Percentiles rank a stretch among this genome's conserved stretches.
phyloP scores from a whole-genome alignment of 2,797 vertebrate species.

The Acanthurus lineatus region DNA sequence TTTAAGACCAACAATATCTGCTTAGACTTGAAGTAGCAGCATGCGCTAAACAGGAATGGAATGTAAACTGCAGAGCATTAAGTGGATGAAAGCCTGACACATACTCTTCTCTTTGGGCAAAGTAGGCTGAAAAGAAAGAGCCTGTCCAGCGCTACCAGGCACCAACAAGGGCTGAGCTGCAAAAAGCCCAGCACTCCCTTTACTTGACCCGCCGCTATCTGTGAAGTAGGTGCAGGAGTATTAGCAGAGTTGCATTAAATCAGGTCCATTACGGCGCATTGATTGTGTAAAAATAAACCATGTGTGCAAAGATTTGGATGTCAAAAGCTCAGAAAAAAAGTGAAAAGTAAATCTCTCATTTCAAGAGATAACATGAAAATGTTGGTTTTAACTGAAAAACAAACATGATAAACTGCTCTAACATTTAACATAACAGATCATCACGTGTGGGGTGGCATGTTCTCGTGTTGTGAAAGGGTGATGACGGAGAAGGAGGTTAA shows the following conservation, averaged over 20 bases:
- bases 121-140: conserved; percentile 39
- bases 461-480: conserved; percentile 29
- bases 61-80: conserved; percentile 71
- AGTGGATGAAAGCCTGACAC: conserved; percentile 70
- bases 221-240: conserved; percentile 24
- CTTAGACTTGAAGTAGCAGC: conserved; percentile 58
- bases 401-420: not conserved
- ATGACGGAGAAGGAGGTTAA: conserved; percentile 36
- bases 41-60: conserved; percentile 65
- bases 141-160: conserved; percentile 65
- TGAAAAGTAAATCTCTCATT: not conserved
- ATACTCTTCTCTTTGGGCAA: conserved; percentile 50
- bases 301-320: conserved; percentile 1
- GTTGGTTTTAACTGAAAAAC: not conserved
- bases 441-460: not conserved
- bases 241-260: conserved; percentile 40
- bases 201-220: conserved; percentile 44
- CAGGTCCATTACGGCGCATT: conserved; percentile 29
- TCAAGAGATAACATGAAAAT: not conserved
- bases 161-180: conserved; percentile 52
- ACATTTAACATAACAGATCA: not conserved
- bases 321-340: not conserved
- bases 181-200: conserved; percentile 38
- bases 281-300: conserved; percentile 18
- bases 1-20: conserved; percentile 61